Evolutionary conservation across 2,888 invertebrate genomes (phyloP).

Genomic region (Tolmerus cingulatus): DNA sequence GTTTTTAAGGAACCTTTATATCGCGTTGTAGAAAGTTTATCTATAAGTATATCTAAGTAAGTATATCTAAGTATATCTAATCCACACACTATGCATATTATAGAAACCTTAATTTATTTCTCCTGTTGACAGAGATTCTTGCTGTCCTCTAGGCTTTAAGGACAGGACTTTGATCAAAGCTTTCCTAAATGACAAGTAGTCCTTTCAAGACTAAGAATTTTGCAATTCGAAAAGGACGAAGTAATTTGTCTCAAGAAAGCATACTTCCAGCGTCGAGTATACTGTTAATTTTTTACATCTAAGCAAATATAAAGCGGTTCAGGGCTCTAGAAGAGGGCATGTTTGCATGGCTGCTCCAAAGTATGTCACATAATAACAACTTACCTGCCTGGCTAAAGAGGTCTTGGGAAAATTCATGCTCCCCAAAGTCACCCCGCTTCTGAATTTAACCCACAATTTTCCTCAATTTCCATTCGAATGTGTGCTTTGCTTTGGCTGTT

Average conservation of each 20-base stretch:
- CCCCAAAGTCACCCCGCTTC: not conserved
- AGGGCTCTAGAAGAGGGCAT: not conserved
- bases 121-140: not conserved
- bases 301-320: not conserved
- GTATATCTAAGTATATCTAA: too few relatives aligned
- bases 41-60: too few relatives aligned
- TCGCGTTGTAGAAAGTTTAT: too few relatives aligned
- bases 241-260: not conserved
- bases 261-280: not conserved
- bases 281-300: not conserved
- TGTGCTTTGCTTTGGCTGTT: constrained; percentile 19
- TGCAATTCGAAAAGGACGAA: not conserved
- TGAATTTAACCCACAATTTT: constrained; percentile 22
- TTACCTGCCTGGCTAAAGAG: not conserved
- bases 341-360: not conserved
- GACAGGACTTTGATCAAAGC: not conserved
- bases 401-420: not conserved
- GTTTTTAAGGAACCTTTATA: too few relatives aligned
- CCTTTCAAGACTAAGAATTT: not conserved
- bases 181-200: not conserved
- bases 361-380: not conserved
- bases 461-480: constrained; percentile 34
- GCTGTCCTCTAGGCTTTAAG: not conserved
- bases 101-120: not conserved
- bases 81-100: not conserved